Percentiles rank a stretch among this genome's conserved stretches.
phyloP scores from a whole-genome alignment of 2,888 invertebrate genomes.

The Drosophila parthenogenetica region DNA sequence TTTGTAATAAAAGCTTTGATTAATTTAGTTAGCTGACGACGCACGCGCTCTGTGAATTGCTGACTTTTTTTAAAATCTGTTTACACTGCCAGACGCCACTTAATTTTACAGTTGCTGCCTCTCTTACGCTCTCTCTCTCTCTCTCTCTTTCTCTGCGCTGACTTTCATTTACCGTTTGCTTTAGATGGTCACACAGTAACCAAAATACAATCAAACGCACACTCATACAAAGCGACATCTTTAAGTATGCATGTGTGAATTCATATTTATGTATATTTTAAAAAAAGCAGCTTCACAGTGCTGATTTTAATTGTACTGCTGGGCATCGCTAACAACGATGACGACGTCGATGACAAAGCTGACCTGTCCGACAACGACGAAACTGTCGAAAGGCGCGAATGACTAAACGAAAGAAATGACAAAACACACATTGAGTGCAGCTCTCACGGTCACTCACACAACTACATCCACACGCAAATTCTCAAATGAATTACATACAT shows the following conservation, averaged over 20 bases:
- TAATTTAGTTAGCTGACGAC: constrained; percentile 6
- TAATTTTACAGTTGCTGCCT: neutral
- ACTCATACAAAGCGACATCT: neutral
- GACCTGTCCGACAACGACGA: constrained; percentile 15
- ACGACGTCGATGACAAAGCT: constrained; percentile 25
- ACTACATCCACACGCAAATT: neutral
- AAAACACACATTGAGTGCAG: constrained; percentile 27
- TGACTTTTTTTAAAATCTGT: constrained; percentile 3
- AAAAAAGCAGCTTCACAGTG: constrained; percentile 11
- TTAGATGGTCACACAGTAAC: constrained; percentile 15
- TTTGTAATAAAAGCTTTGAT: constrained; percentile 4
- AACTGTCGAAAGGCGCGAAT: constrained; percentile 21
- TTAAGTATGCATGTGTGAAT: constrained; percentile 3
- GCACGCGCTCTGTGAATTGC: constrained; percentile 3
- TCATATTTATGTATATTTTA: constrained; percentile 16
- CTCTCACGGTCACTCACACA: constrained; percentile 21
- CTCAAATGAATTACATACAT: constrained; percentile 12
- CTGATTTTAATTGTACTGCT: constrained; percentile 47
- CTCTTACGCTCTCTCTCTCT: constrained; percentile 3
- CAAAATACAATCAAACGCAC: neutral
- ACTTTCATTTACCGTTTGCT: constrained; percentile 26
- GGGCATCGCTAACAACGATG: constrained; percentile 16
- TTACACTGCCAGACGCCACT: constrained; percentile 2
- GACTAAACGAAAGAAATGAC: constrained; percentile 43
- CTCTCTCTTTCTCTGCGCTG: constrained; percentile 1